These are phyloP conservation scores for Chymomyza costata DNA, from an alignment of 1,140 invertebrate species.

Conservation along the genomic window DNA sequence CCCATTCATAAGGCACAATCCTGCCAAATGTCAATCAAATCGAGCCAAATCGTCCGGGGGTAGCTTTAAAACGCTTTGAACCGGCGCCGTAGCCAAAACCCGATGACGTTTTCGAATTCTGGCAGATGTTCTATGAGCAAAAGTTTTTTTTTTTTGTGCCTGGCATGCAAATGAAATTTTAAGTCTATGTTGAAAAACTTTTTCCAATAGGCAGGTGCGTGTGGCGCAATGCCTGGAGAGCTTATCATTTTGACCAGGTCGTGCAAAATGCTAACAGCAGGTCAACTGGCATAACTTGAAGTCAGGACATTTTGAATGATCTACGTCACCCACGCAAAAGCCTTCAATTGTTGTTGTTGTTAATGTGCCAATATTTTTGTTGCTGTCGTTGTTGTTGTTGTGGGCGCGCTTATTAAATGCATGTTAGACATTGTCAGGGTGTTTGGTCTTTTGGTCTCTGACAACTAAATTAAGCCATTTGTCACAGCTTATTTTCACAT, in stretches of 20 bases:
- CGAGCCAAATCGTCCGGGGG: slow-evolving; percentile 2
- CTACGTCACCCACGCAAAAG: slow-evolving; percentile 5
- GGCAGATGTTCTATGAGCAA: slow-evolving; percentile 61
- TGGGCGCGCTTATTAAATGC: slow-evolving; percentile 47
- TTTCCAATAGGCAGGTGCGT: slow-evolving; percentile 43
- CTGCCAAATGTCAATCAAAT: slow-evolving; percentile 55
- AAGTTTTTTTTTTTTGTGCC: slow-evolving; percentile 35
- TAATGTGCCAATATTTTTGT: slow-evolving; percentile 68
- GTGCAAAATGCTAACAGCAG: slow-evolving; percentile 60
- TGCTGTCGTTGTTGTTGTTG: slow-evolving; percentile 12
- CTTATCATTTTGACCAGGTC: neutral
- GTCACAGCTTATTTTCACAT: slow-evolving; percentile 75
- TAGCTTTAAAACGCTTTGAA: slow-evolving; percentile 3
- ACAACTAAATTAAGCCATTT: slow-evolving; percentile 75
- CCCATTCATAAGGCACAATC: slow-evolving; percentile 54
- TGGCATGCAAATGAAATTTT: slow-evolving; percentile 64
- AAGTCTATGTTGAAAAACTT: no score
- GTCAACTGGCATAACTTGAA: slow-evolving; percentile 43
- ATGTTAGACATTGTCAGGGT: slow-evolving; percentile 43
- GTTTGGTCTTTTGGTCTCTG: slow-evolving; percentile 22
- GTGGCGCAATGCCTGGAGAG: neutral
- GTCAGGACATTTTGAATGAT: no score
- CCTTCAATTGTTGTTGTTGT: slow-evolving; percentile 1
- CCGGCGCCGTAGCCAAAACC: no score
- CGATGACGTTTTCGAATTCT: slow-evolving; percentile 44